Conservation (phyloP, 1,140 invertebrate genomes). For the Polypedilum pembai region DNA sequence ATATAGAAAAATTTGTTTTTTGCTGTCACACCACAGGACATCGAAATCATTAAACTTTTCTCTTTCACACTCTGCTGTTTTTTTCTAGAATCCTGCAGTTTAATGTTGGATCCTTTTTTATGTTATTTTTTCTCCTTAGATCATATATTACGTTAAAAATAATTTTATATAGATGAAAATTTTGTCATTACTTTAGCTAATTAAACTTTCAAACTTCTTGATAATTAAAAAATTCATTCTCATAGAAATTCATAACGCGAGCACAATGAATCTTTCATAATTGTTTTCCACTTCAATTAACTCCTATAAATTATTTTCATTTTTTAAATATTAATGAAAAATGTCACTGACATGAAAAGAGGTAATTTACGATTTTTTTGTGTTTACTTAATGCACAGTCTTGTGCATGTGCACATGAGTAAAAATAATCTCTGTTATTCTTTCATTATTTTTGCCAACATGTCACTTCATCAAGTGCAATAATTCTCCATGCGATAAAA, state of each 20-base stretch:
- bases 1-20: constrained; percentile 15
- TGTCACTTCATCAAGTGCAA: constrained; percentile 8
- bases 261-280: not conserved
- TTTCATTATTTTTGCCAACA: not conserved
- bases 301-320: not conserved
- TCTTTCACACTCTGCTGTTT: not conserved
- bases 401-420: too few species aligned
- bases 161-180: too few species aligned
- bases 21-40: constrained; percentile 24
- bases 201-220: too few species aligned
- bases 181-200: too few species aligned
- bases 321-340: not conserved
- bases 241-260: not conserved
- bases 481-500: not conserved
- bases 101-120: not conserved
- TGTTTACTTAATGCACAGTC: not conserved
- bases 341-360: constrained; percentile 5
- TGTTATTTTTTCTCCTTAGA: not conserved
- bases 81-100: not conserved
- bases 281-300: constrained; percentile 13
- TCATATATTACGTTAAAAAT: too few species aligned
- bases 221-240: too few species aligned
- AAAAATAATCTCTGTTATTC: not conserved
- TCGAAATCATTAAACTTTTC: constrained; percentile 17
- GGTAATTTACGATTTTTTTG: constrained; percentile 18